Conservation (phyloP, 2,797 vertebrate genomes). For the Lepilemur ruficaudatus region DNA sequence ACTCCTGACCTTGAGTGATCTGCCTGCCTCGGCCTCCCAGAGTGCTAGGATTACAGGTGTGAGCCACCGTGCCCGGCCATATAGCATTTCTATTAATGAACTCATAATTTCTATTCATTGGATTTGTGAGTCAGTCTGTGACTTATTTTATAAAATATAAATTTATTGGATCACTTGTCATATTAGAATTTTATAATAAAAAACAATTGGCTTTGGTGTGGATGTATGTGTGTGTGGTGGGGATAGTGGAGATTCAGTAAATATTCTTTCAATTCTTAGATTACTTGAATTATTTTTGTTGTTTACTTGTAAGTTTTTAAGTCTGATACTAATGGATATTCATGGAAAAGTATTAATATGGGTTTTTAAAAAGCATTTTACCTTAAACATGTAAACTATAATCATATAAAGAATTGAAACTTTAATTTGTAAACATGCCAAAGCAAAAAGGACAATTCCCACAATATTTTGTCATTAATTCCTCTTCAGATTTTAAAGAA, state of each 20-base stretch:
- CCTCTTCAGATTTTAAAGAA: neutral
- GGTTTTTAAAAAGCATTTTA: slow-evolving; percentile 8
- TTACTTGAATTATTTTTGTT: neutral
- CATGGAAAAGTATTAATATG: neutral
- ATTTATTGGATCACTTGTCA: slow-evolving; percentile 64
- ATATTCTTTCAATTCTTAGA: neutral
- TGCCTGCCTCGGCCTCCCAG: too few relatives aligned
- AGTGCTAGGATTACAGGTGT: too few relatives aligned
- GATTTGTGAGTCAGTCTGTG: slow-evolving; percentile 69
- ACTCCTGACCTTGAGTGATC: too few relatives aligned
- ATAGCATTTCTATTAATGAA: slow-evolving; percentile 50
- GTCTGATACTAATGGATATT: neutral
- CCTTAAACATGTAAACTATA: neutral
- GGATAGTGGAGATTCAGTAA: neutral
- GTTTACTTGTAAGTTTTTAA: slow-evolving; percentile 8
- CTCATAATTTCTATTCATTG: slow-evolving; percentile 63
- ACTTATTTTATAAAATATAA: slow-evolving; percentile 58
- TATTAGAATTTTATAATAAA: slow-evolving; percentile 74
- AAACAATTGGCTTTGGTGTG: neutral
- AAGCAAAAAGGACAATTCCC: neutral
- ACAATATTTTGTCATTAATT: slow-evolving; percentile 14
- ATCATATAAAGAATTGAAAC: neutral
- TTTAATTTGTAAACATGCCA: slow-evolving; percentile 1
- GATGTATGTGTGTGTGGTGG: neutral
- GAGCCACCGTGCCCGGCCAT: too few relatives aligned